Evolutionary conservation across 2,888 invertebrate genomes (phyloP), one percentile per base, ranked within the genome.

Genomic region (Hypselothyrea guttata): DNA sequence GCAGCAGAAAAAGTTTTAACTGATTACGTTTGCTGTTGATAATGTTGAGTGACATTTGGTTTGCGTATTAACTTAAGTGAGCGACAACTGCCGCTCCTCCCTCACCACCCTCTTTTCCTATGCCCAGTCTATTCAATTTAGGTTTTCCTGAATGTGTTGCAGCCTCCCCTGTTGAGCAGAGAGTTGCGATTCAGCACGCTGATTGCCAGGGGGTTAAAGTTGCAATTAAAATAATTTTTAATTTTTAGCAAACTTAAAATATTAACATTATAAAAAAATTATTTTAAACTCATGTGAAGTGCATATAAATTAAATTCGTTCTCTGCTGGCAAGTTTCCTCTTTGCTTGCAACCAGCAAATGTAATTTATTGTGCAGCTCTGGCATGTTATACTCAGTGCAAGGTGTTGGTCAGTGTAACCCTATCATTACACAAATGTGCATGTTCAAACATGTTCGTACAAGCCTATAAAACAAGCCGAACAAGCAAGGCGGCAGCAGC

Each of bases 41-140:
- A 83, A 81, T 85, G 81, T 79, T 82, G 85, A 85, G 85, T 82
- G 81, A 85, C 81, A 83, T 78, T 79, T 85, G 75, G 81, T 82
- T 84, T 82, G 74, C 84, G 84, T 84, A 81, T 84, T 84, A 84
- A 78, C 84, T 78, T 78, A 84, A 78, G 82, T 78, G 74, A 78
- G 78, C 74, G 84, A 76, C 84, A 81, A 67, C 11, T 41, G 15
- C 42, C 28, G 9, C 40, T 12, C 5, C 11, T 7, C 16, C n/a
- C 18, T 35, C 9, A n/a, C n/a, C 11, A 11, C 5, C n/a, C 7
- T 18, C 37, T 16, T 33, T 58, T 15, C 18, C 49, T 51, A 52
- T 28, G n/a, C n/a, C n/a, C n/a, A n/a, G n/a, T n/a, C 37, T 34
- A 27, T 2, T 15, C 7, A 35, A n/a, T 1, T 33, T 9, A 15